Evolutionary conservation across 64 coral and sea anemone species (phyloP).

Genomic region (Platygyra sinensis): DNA sequence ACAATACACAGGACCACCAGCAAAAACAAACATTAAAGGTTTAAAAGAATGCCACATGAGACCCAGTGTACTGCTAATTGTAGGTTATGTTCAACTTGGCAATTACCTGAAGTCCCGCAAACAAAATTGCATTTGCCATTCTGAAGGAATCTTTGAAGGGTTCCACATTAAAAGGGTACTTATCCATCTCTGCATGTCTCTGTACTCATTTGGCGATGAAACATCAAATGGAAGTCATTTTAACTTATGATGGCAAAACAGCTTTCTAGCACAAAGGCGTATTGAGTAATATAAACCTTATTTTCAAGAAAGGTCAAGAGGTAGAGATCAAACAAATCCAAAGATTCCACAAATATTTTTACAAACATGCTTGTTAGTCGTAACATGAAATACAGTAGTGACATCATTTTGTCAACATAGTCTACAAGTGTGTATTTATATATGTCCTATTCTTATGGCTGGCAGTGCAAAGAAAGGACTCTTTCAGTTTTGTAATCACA

Average conservation of each 20-base stretch:
- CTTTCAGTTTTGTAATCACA: too few relatives aligned
- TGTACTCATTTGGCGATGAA: not conserved
- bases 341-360: not conserved
- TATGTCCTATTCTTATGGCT: too few relatives aligned
- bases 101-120: not conserved
- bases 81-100: not conserved
- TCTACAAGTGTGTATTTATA: not conserved
- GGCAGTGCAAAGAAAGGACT: too few relatives aligned
- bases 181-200: not conserved
- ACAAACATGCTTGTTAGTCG: not conserved
- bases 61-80: too few relatives aligned
- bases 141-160: not conserved
- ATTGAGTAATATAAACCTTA: not conserved
- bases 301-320: not conserved
- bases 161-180: not conserved
- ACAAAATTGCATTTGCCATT: slow-evolving; percentile 2
- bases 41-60: too few relatives aligned
- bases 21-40: too few relatives aligned
- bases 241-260: too few relatives aligned
- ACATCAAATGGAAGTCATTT: not conserved
- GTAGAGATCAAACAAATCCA: slow-evolving; percentile 2
- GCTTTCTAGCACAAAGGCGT: not conserved
- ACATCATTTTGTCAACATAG: not conserved
- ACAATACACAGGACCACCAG: too few relatives aligned
- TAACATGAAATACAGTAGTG: not conserved